Base-by-base conservation (phyloP, 2,113 vertebrate genomes). In the Pogona vitticeps region DNA sequence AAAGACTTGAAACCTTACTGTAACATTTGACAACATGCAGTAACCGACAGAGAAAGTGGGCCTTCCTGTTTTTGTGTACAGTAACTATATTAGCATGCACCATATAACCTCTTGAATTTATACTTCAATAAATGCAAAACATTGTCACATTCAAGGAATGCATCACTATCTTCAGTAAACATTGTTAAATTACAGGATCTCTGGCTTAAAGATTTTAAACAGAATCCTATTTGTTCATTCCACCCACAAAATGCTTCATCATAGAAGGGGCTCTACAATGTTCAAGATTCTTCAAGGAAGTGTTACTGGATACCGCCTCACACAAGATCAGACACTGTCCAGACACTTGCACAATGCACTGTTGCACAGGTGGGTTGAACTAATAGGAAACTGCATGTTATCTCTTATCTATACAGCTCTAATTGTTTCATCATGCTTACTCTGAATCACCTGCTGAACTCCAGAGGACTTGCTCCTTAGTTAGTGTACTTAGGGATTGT, bases 1-100 rank as follows among this genome's bases (percentile, higher is more conserved):
- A 98, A 98, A 97, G 97, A 95, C 96, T 96, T 97, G 94, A 93
- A 96, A 96, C 96, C 94, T 91, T 98, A 98, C 97, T 97, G 98
- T 98, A 98, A 96, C 93, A 93, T 93, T 94, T 73, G 80, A 93
- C 26, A 86, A 88, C 88, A 88, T 77, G 17, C 15, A 63, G 5
- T 15, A 63, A 56, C 85, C 46, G 90, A 70, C 81, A 83, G 76
- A 78, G 78, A 28, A 92, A 92, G 86, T 84, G 33, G 84, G 88
- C 89, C 82, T 91, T 67, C 8, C 42, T 67, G 31, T 93, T 90
- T 73, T 90, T 77, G 13, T 84, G 5, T n/a, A 61, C 79, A 73
- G 88, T 52, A 28, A 28, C 73, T 88, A 86, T 75, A 88, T 88
- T 88, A 70, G 82, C 15, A 2, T 90, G 88, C 52, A 68, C 89